A percentile compares a stretch with the other conserved stretches of the same genome.
These are phyloP conservation scores for Spilogale gracilis DNA, from an alignment of 2,113 vertebrate genomes.

Conservation along the genomic window DNA sequence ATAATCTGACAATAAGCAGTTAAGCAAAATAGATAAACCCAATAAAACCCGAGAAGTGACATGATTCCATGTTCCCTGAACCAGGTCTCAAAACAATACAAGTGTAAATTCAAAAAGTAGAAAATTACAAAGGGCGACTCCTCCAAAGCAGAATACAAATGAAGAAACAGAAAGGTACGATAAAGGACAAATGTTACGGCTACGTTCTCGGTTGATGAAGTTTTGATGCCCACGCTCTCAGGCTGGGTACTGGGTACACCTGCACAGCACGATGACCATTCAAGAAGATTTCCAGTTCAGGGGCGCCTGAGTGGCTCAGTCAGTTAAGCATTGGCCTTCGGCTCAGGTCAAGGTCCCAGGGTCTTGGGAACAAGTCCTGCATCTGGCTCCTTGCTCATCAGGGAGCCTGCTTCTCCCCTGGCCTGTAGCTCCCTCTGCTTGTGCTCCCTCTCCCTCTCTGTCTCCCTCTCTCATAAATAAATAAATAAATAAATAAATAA, in stretches of 20 bases:
- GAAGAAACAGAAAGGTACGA: not conserved
- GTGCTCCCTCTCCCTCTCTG: no score
- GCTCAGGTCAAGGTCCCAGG: no score
- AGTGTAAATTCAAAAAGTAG: not conserved
- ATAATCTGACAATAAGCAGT: not conserved
- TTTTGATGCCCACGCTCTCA: no score
- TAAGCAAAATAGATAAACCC: not conserved
- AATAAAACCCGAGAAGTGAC: accelerated
- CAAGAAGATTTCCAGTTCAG: not conserved
- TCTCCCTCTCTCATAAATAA: no score
- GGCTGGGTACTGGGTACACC: accelerated
- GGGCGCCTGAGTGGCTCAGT: no score
- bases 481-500: no score
- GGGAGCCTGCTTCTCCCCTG: no score
- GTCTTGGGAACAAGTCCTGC: no score
- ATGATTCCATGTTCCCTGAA: not conserved
- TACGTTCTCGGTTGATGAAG: accelerated
- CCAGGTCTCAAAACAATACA: not conserved
- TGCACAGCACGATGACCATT: accelerated
- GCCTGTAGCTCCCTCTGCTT: no score
- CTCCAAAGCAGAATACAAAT: not conserved
- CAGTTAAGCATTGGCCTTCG: no score
- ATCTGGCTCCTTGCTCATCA: no score
- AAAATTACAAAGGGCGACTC: not conserved
- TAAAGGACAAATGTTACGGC: not conserved